Evolutionary conservation across 2,113 vertebrate species (phyloP).

Genomic region (Spermophilus dauricus): DNA sequence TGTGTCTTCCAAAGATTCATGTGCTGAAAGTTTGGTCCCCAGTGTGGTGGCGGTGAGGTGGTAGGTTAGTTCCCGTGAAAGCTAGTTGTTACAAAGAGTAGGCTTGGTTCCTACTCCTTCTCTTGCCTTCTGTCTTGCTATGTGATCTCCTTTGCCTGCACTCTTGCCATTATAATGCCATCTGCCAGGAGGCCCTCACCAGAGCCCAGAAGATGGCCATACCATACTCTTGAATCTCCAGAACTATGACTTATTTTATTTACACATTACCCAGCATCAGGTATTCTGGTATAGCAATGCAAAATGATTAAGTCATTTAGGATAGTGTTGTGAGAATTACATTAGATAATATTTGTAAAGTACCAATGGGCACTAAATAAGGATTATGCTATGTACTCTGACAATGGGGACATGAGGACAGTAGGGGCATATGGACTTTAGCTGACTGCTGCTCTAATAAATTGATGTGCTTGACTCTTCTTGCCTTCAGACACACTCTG

Average conservation of each 20-base stretch:
- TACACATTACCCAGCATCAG: neutral
- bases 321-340: neutral
- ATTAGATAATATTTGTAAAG: neutral
- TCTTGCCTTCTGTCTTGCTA: neutral
- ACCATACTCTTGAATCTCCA: neutral
- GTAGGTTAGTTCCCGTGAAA: neutral
- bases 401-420: too few relatives aligned
- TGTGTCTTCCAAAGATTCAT: neutral
- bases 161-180: neutral
- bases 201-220: neutral
- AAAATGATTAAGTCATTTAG: neutral
- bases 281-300: too few relatives aligned
- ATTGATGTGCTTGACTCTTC: neutral
- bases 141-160: neutral
- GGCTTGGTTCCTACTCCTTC: neutral
- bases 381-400: too few relatives aligned
- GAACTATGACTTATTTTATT: neutral
- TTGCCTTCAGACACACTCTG: neutral
- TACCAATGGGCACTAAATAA: neutral
- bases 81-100: neutral
- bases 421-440: neutral
- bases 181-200: neutral
- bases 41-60: neutral
- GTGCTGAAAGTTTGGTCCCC: too few relatives aligned
- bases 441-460: fast-evolving